Percentiles rank a stretch among this genome's conserved stretches.
Evolutionary conservation across 2,888 invertebrate genomes (phyloP).

Genomic region (Mesopsocus fuscifrons): DNA sequence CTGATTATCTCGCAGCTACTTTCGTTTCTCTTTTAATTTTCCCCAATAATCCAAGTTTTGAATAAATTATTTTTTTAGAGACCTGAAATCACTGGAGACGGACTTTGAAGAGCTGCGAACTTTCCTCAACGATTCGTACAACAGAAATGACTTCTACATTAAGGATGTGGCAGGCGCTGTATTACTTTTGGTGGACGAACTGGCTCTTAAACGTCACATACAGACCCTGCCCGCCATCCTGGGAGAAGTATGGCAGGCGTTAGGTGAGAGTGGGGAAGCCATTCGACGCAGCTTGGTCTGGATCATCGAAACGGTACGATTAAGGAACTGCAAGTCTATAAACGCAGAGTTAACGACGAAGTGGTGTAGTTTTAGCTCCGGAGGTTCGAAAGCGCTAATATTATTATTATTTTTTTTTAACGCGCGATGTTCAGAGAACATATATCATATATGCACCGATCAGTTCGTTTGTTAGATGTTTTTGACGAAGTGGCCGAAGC

Average conservation of each 20-base stretch:
- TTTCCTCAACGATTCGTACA: constrained; percentile 57
- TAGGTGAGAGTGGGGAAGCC: constrained; percentile 68
- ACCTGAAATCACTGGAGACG: constrained; percentile 37
- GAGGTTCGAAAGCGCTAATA: constrained; percentile 1
- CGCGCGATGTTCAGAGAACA: no score
- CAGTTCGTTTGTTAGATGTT: no score
- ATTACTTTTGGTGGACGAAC: constrained; percentile 51
- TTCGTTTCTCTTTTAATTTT: no score
- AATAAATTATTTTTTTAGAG: constrained; percentile 19
- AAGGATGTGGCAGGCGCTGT: constrained; percentile 54
- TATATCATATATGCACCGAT: no score
- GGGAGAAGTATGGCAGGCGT: constrained; percentile 65
- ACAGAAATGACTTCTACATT: constrained; percentile 66
- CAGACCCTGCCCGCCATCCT: constrained; percentile 61
- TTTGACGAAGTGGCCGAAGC: no score
- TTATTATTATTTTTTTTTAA: background rate
- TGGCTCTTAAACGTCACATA: constrained; percentile 56
- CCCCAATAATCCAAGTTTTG: no score
- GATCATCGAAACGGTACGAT: constrained; percentile 42
- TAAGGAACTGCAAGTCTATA: background rate
- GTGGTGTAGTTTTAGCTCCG: no score
- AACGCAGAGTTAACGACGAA: no score
- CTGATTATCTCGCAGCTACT: no score
- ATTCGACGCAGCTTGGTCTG: constrained; percentile 54
- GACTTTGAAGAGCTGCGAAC: constrained; percentile 47